These are phyloP conservation scores for Eupleurogrammus muticus DNA, from an alignment of 2,797 vertebrate genomes.

Conservation along the genomic window DNA sequence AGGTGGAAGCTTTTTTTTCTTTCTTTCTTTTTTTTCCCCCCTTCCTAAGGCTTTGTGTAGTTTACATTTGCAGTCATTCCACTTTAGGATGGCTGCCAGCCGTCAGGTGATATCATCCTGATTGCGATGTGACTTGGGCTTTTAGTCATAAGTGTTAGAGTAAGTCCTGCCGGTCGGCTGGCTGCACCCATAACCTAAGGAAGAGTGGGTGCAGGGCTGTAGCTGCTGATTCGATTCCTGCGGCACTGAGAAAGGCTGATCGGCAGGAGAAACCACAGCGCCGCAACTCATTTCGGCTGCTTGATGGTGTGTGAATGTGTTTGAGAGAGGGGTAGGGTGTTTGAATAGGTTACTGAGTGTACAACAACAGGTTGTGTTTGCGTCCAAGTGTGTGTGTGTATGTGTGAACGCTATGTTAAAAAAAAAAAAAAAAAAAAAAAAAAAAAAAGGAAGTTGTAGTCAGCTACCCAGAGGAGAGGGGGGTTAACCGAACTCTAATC, in stretches of 20 bases:
- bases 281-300: conserved; percentile 5
- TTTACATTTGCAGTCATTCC: conserved; percentile 15
- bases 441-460: conserved; percentile 59
- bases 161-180: conserved; percentile 38
- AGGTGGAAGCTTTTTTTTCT: conserved; percentile 41
- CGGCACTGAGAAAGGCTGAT: conserved; percentile 21
- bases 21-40: no score
- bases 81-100: conserved; percentile 41
- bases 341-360: no score
- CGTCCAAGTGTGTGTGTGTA: conserved; percentile 22
- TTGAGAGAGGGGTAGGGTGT: conserved; percentile 23
- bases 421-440: no score
- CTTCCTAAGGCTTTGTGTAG: conserved; percentile 2
- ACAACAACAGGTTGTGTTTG: conserved; percentile 7
- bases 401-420: conserved; percentile 40
- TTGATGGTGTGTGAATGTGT: conserved; percentile 14
- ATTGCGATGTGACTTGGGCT: conserved; percentile 17
- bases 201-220: conserved; percentile 19
- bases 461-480: conserved; percentile 46
- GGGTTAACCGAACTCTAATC: conserved; percentile 77
- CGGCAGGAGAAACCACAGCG: conserved; percentile 2
- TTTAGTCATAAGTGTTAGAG: conserved; percentile 46
- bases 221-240: conserved; percentile 22
- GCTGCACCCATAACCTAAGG: conserved; percentile 43
- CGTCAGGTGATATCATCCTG: conserved; percentile 55